Base-by-base conservation (phyloP, 1,140 invertebrate genomes). In the Coptotermes formosanus region DNA sequence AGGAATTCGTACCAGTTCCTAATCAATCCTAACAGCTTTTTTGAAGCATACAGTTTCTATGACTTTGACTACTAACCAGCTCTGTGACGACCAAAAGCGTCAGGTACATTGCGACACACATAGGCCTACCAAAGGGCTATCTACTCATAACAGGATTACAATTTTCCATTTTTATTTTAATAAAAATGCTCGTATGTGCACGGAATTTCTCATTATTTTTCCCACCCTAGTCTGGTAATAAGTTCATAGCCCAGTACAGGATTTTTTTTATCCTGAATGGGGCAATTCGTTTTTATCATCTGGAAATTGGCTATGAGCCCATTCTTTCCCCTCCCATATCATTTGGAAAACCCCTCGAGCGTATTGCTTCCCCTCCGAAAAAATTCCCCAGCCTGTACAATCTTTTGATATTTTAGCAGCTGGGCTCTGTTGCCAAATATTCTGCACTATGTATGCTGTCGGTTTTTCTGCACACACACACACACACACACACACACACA, bases 361-460 rank as follows among this genome's bases (percentile, higher is more conserved):
- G 4, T 21, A 55, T 19, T 55, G 14, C 19, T 19, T 19, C 14
- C 14, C 52, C 38, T 4, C 38, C n/a, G 64, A 75, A 75, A 75
- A 64, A 75, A 75, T n/a, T n/a, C 64, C n/a, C 64, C 64, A 75
- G 64, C n/a, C n/a, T 75, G 9, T 75, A 25, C n/a, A 30, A 75
- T 75, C 64, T 75, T 75, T 75, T 75, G 64, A 75, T 75, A 75
- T 75, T 75, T 75, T 75, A 75, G 64, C 64, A 75, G 64, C 64
- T 75, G 64, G 64, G 25, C 64, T 75, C 64, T 75, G 64, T 75
- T 75, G 64, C 64, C 64, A 75, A 75, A 75, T 75, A 75, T 75
- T 75, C 64, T 75, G 64, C n/a, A 30, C 64, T 75, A 64, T 75
- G 64, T 30, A 75, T 75, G 64, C n/a, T 75, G 64, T 7, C 25